Base-by-base conservation (phyloP, 2,888 invertebrate species). In the Leptinotarsa haldemani region DNA sequence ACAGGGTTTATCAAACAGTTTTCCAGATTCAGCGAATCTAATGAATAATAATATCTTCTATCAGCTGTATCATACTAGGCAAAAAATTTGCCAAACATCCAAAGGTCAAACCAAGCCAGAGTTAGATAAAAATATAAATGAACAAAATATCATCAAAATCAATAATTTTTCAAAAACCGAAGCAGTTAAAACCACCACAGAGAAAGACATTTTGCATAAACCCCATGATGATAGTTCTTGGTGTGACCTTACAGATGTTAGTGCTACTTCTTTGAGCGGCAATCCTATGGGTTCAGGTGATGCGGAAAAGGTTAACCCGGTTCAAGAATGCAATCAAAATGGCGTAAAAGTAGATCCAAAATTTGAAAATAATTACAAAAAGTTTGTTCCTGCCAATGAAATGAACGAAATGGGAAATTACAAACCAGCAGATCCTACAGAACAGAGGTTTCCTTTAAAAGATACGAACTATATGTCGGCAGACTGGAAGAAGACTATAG, bases 401-500 rank as follows among this genome's bases (percentile, higher is more conserved):
- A 22, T 13, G 16, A 56, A 65, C 16, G 71, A 69, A 40, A 70
- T n/a, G 7, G 3, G 1, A 65, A 30, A 50, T 68, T 18, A 4
- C 13, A 9, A 58, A 30, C 18, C 22, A 22, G 56, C 52, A 40
- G 75, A 74, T 25, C 46, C 58, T 1, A 58, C 12, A 48, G 65
- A 72, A 56, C 46, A 16, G 15, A 78, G 77, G 52, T n/a, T 70
- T 40, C 47, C 74, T 20, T 52, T 79, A 20, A 82, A 79, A 70
- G 77, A 80, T 16, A 79, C 79, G 3, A 79, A 80, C 69, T 80
- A 78, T 40, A 76, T 81, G 64, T 78, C 79, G 9, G 76, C 76
- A 47, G 81, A 81, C 70, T 82, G 81, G 82, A 83, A 83, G 65
- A 80, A 80, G 46, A 82, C 81, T 12, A 80, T 83, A 30, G 83